Evolutionary conservation across 2,888 invertebrate genomes (phyloP).

Genomic region (Lomographa bimaculata): DNA sequence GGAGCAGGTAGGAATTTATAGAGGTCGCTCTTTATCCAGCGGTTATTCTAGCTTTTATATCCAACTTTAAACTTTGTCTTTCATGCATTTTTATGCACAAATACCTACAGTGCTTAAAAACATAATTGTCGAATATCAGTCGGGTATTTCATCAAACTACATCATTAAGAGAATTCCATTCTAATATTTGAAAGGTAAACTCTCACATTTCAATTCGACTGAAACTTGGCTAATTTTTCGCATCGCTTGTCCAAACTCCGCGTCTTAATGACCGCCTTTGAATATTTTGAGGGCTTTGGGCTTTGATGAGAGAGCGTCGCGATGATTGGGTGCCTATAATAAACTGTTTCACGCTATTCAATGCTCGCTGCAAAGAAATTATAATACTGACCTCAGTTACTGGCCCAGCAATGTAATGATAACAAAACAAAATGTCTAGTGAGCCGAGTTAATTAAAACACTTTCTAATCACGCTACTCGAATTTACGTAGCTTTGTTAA

Average conservation of each 20-base stretch:
- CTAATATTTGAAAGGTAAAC: neutral
- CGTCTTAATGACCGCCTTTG: conserved; percentile 32
- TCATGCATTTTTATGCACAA: too few relatives aligned
- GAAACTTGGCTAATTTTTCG: conserved; percentile 23
- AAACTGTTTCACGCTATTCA: too few relatives aligned
- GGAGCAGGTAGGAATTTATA: too few relatives aligned
- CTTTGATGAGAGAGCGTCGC: conserved; percentile 19
- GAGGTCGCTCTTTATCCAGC: too few relatives aligned
- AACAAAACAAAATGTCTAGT: neutral
- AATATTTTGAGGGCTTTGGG: conserved; percentile 26
- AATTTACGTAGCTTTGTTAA: conserved; percentile 7
- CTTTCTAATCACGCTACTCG: conserved; percentile 1
- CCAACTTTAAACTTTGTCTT: too few relatives aligned
- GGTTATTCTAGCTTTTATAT: too few relatives aligned
- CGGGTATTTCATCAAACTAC: too few relatives aligned
- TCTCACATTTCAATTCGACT: conserved; percentile 11
- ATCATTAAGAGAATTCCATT: too few relatives aligned
- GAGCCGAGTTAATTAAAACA: neutral
- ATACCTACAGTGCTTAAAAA: too few relatives aligned
- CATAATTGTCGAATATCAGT: too few relatives aligned
- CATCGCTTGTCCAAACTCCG: conserved; percentile 19
- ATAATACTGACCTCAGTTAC: too few relatives aligned
- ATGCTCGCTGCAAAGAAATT: too few relatives aligned
- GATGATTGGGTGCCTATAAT: conserved; percentile 21
- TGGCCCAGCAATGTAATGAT: neutral